A percentile compares a stretch with the other conserved stretches of the same genome.
Evolutionary conservation across 1,140 invertebrate species (phyloP).

Genomic region (Heliconius hermathena): DNA sequence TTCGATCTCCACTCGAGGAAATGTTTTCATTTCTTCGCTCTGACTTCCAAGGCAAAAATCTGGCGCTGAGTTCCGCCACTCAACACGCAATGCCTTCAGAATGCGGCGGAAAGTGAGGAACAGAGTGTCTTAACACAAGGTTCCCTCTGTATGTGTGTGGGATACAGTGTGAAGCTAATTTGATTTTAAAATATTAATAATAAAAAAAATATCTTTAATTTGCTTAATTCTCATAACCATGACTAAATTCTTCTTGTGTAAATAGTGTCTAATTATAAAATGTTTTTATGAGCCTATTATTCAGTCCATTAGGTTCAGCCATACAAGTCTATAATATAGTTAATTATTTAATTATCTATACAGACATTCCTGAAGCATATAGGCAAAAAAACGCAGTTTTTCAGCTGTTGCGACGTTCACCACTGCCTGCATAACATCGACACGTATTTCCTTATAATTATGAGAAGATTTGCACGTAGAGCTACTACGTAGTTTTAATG

Average conservation of each 20-base stretch:
- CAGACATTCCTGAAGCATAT: not conserved
- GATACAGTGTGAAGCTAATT: no score
- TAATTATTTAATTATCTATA: constrained; percentile 5
- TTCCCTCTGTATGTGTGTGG: no score
- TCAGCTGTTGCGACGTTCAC: constrained; percentile 34
- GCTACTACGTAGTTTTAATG: not conserved
- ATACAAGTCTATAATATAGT: not conserved
- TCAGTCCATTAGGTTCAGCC: not conserved
- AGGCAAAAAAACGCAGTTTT: not conserved
- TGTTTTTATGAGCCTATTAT: not conserved
- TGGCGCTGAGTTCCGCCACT: no score
- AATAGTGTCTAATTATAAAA: not conserved
- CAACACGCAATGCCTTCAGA: no score
- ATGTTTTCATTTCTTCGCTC: no score
- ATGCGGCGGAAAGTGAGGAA: no score
- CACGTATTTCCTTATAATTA: constrained; percentile 49
- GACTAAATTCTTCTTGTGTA: not conserved
- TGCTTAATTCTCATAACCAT: not conserved
- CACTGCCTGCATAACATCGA: constrained; percentile 37
- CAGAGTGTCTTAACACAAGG: no score
- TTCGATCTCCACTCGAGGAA: no score
- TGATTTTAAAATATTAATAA: no score
- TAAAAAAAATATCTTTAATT: no score
- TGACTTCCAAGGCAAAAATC: no score
- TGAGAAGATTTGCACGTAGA: constrained; percentile 51